Conservation (phyloP, 2,113 vertebrate species). For the Osmerus mordax region DNA sequence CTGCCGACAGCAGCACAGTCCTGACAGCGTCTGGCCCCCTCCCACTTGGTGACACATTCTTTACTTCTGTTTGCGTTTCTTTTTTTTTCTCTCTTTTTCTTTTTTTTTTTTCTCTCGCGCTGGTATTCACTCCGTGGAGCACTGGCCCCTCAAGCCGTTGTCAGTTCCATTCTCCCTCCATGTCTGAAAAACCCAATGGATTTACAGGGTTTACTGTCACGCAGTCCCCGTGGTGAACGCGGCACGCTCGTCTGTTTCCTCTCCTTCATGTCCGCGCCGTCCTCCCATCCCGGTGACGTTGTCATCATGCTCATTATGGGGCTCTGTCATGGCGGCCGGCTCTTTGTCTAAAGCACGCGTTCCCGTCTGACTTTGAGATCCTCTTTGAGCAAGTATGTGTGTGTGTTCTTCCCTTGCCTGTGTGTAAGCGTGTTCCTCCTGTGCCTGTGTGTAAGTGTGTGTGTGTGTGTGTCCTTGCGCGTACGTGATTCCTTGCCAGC, state of each 20-base stretch:
- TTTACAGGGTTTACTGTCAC: slow-evolving; percentile 71
- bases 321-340: slow-evolving; percentile 12
- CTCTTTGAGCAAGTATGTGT: background rate
- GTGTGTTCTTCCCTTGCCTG: slow-evolving; percentile 2
- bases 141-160: slow-evolving; percentile 71
- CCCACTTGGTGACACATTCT: slow-evolving; percentile 72
- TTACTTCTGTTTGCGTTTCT: slow-evolving; percentile 33
- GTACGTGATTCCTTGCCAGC: slow-evolving; percentile 11
- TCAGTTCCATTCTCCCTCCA: slow-evolving; percentile 74
- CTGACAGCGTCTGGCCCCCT: slow-evolving; percentile 72
- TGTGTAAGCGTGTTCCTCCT: background rate
- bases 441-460: background rate
- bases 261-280: slow-evolving; percentile 50
- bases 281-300: slow-evolving; percentile 50
- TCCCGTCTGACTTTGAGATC: slow-evolving; percentile 17
- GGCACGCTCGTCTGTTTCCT: slow-evolving; percentile 33
- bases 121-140: slow-evolving; percentile 71
- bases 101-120: slow-evolving; percentile 48
- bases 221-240: slow-evolving; percentile 17
- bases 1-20: slow-evolving; percentile 74
- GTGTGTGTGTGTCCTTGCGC: slow-evolving; percentile 6
- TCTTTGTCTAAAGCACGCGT: slow-evolving; percentile 35
- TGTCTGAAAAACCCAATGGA: slow-evolving; percentile 72
- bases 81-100: slow-evolving; percentile 27
- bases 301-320: slow-evolving; percentile 54